Percentiles rank a stretch among this genome's conserved stretches.
Conservation (phyloP, 2,888 invertebrate genomes). For the Drosophila meridiana region DNA sequence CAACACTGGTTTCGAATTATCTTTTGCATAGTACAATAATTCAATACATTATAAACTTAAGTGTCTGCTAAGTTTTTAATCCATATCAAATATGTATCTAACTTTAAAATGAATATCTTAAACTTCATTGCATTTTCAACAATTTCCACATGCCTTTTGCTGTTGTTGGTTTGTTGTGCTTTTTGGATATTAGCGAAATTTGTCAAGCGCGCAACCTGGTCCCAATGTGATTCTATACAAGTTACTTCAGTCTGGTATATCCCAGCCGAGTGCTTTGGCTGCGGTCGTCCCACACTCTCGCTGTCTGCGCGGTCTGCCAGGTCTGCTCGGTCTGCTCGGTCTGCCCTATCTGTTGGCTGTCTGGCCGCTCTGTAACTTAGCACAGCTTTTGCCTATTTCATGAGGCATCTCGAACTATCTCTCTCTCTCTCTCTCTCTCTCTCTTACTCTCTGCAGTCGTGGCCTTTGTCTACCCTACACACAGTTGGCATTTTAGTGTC, state of each 20-base stretch:
- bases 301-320: constrained; percentile 10
- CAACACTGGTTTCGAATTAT: too few species aligned
- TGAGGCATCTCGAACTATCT: constrained; percentile 26
- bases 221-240: constrained; percentile 51
- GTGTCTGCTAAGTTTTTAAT: too few species aligned
- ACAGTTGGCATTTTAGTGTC: constrained; percentile 72
- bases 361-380: constrained; percentile 40
- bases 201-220: constrained; percentile 49
- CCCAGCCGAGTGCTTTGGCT: constrained; percentile 43
- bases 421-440: background rate
- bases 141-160: constrained; percentile 11
- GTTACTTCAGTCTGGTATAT: constrained; percentile 50
- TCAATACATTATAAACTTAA: too few species aligned
- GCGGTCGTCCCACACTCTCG: constrained; percentile 49
- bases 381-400: constrained; percentile 67
- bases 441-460: background rate
- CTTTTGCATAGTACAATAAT: too few species aligned
- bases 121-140: background rate
- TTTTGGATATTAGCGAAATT: constrained; percentile 53
- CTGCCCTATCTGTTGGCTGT: constrained; percentile 18
- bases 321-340: constrained; percentile 3
- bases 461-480: constrained; percentile 48
- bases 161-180: constrained; percentile 21
- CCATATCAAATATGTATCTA: background rate
- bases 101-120: background rate